phyloP scores from a whole-genome alignment of 1,140 invertebrate genomes.

The Bombus cullumanus region DNA sequence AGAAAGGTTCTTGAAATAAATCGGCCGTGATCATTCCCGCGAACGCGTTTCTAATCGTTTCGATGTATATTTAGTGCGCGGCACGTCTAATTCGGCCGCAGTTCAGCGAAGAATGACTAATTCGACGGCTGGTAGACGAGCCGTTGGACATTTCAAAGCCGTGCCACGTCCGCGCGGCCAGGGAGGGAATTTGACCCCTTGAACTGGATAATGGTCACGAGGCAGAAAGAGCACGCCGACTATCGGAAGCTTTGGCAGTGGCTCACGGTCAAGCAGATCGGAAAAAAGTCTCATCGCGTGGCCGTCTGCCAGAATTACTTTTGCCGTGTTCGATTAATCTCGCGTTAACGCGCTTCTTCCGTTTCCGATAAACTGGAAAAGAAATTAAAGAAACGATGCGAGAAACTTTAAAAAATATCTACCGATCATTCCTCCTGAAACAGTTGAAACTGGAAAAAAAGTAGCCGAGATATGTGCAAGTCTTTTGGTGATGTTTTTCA shows the following conservation, averaged over 20 bases:
- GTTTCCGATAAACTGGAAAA: not conserved
- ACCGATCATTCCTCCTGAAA: not conserved
- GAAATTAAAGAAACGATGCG: not conserved
- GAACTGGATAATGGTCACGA: slow-evolving; percentile 41
- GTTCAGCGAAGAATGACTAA: slow-evolving; percentile 51
- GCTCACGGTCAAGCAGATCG: slow-evolving; percentile 61
- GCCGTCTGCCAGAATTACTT: slow-evolving; percentile 52
- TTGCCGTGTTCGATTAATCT: slow-evolving; percentile 35
- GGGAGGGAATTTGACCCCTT: slow-evolving; percentile 57
- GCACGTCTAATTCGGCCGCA: slow-evolving; percentile 39
- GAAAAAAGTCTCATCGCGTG: slow-evolving; percentile 42
- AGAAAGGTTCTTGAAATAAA: slow-evolving; percentile 24
- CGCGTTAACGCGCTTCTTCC: slow-evolving; percentile 7
- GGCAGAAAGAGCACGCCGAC: slow-evolving; percentile 46
- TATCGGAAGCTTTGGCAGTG: slow-evolving; percentile 65
- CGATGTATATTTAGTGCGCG: slow-evolving; percentile 45
- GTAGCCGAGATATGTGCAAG: not conserved
- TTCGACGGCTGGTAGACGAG: slow-evolving; percentile 34
- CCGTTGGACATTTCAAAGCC: slow-evolving; percentile 33
- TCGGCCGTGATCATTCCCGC: slow-evolving; percentile 39
- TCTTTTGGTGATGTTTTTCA: not conserved
- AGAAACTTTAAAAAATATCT: too few species aligned
- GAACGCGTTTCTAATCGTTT: slow-evolving; percentile 48
- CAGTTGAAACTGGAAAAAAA: too few species aligned
- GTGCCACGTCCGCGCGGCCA: slow-evolving; percentile 16